Base-by-base conservation (phyloP, 2,113 vertebrate genomes). In the Chloebia gouldiae region DNA sequence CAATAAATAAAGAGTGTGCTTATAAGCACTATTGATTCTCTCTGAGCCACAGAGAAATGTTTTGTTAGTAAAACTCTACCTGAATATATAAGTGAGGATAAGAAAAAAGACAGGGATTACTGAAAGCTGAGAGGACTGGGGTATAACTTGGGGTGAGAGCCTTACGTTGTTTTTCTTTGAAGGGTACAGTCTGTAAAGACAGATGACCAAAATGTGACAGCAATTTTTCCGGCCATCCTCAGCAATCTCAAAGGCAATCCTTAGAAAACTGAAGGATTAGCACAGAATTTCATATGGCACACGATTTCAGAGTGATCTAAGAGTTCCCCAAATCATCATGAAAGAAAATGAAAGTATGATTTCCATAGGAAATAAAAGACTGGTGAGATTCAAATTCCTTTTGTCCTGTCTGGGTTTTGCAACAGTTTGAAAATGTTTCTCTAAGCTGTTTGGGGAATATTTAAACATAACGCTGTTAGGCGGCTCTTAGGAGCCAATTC, bases 1-100 rank as follows among this genome's bases (percentile, higher is more conserved):
- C 96, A 95, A 96, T 97, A 97, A 95, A 97, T 94, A 95, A 89
- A 88, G 81, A 90, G 90, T 60, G 86, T 82, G 71, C 88, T 95
- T 95, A 79, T 86, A 95, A 92, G 92, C 61, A 40, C 81, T 96
- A 97, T 97, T 88, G 96, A 97, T 97, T 95, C 83, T 80, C 47
- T 50, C 60, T 54, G 47, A 95, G 78, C 81, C 69, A 57, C 50
- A 33, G 90, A 82, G 66, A 72, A 90, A 49, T 82, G 68, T 94
- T 96, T 96, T 96, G 69, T 96, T 95, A 88, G 85, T 81, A 90
- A 95, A 92, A 95, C 84, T 87, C 89, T 72, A 78, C 65, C 76
- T 88, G 95, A 86, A 92, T 93, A 73, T 94, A 51, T 66, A 91
- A 94, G 79, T 61, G 81, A 91, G 73, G 51, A 39, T 77, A 45